Percentiles rank a stretch among this genome's conserved stretches.
Evolutionary conservation across 35 echinoderm and acorn worm genomes (phyloP).

Genomic region (Heliocidaris erythrogramma): DNA sequence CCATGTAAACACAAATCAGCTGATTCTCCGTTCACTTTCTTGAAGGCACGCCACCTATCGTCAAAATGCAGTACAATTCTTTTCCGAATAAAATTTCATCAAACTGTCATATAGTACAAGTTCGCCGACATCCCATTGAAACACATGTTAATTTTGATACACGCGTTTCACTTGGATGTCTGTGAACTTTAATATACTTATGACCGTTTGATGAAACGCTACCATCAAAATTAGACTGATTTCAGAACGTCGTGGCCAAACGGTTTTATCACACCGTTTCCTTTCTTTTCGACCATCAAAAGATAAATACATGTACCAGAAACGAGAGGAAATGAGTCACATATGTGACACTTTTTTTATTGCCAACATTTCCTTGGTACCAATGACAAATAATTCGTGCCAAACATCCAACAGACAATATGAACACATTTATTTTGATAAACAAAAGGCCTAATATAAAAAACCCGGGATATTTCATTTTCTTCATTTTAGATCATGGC

Average conservation of each 20-base stretch:
- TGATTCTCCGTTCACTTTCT: neutral
- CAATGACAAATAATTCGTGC: neutral
- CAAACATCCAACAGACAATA: neutral
- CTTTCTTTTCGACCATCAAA: slow-evolving; percentile 4
- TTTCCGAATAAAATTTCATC: neutral
- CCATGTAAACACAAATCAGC: slow-evolving; percentile 3
- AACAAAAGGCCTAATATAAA: neutral
- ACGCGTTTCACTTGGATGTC: too few species aligned
- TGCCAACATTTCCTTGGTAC: neutral
- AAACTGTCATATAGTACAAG: too few species aligned
- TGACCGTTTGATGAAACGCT: too few species aligned
- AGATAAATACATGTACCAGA: slow-evolving; percentile 6
- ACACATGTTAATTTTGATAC: too few species aligned
- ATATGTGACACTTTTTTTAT: neutral
- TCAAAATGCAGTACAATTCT: neutral
- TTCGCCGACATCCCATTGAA: too few species aligned
- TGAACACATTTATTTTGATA: neutral
- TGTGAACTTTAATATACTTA: too few species aligned
- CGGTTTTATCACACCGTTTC: neutral
- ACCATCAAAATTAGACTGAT: too few species aligned
- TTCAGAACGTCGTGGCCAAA: neutral
- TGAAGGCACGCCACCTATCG: neutral
- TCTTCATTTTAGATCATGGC: too few species aligned
- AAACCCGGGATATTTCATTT: too few species aligned
- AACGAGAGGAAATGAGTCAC: neutral